These are phyloP conservation scores for Hipposideros larvatus DNA, from an alignment of 2,797 vertebrate species.

Conservation along the genomic window DNA sequence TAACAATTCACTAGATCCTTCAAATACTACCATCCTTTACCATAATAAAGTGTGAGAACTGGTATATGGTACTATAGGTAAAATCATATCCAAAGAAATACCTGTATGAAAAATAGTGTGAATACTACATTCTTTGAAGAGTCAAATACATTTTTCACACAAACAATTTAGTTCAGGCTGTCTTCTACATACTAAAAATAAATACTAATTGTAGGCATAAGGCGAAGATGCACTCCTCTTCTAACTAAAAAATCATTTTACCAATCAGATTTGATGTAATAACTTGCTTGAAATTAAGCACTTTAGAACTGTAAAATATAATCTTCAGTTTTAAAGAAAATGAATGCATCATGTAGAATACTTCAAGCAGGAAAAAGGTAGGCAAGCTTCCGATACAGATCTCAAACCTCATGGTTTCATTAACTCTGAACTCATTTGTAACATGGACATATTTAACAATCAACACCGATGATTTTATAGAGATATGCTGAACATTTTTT, in stretches of 20 bases:
- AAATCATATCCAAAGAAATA: slow-evolving; percentile 27
- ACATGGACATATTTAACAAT: not conserved
- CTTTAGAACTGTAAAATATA: not conserved
- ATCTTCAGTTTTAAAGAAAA: slow-evolving; percentile 18
- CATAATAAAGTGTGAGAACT: not conserved
- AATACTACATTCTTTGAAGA: not conserved
- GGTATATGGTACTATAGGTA: not conserved
- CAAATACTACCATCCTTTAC: not conserved
- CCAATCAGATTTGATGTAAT: not conserved
- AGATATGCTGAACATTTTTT: not conserved
- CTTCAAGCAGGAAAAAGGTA: not conserved
- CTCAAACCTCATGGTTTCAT: not conserved
- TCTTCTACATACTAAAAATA: not conserved
- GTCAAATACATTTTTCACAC: not conserved
- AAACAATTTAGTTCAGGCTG: not conserved
- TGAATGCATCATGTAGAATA: not conserved
- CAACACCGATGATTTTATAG: not conserved
- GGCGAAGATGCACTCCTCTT: not conserved
- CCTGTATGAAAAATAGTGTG: not conserved
- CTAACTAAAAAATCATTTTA: not conserved
- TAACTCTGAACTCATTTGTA: not conserved
- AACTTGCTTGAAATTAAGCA: not conserved
- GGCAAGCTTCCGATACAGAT: not conserved
- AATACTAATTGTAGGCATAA: not conserved
- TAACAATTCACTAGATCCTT: not conserved